phyloP scores from a whole-genome alignment of 1,140 invertebrate species.

The Solenopsis fugax region DNA sequence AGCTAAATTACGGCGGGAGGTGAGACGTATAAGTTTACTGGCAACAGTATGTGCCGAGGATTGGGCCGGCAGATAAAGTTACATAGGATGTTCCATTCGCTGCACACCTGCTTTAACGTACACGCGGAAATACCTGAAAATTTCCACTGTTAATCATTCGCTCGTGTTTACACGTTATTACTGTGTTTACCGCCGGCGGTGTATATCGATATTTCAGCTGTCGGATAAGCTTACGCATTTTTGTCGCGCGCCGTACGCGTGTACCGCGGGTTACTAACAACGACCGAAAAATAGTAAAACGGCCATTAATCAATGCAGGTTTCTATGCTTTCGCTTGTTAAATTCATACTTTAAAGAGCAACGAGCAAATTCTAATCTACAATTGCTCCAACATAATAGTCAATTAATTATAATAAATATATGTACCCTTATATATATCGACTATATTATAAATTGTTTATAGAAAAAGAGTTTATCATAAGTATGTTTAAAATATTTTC shows the following conservation, averaged over 20 bases:
- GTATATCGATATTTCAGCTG: slow-evolving; percentile 63
- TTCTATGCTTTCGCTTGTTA: slow-evolving; percentile 15
- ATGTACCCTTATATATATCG: neutral
- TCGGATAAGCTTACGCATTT: slow-evolving; percentile 60
- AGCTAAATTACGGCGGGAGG: slow-evolving; percentile 44
- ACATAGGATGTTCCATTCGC: slow-evolving; percentile 55
- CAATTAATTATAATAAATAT: neutral
- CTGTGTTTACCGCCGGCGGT: slow-evolving; percentile 47
- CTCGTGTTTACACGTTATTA: slow-evolving; percentile 63
- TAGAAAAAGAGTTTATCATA: neutral
- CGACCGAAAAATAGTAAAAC: slow-evolving; percentile 49
- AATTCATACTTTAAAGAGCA: slow-evolving; percentile 22
- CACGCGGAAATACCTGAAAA: slow-evolving; percentile 59
- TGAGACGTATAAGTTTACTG: slow-evolving; percentile 62
- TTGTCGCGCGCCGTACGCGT: slow-evolving; percentile 5
- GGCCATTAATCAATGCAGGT: slow-evolving; percentile 26
- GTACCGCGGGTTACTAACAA: neutral
- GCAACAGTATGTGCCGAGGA: slow-evolving; percentile 48
- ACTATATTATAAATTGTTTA: neutral
- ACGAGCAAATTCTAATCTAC: neutral
- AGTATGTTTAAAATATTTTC: neutral
- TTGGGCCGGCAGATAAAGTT: slow-evolving; percentile 56
- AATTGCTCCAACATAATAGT: neutral
- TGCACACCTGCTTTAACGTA: slow-evolving; percentile 54
- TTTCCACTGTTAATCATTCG: slow-evolving; percentile 62